phyloP scores from a whole-genome alignment of 2,797 vertebrate genomes.

The Phalanger gymnotis region DNA sequence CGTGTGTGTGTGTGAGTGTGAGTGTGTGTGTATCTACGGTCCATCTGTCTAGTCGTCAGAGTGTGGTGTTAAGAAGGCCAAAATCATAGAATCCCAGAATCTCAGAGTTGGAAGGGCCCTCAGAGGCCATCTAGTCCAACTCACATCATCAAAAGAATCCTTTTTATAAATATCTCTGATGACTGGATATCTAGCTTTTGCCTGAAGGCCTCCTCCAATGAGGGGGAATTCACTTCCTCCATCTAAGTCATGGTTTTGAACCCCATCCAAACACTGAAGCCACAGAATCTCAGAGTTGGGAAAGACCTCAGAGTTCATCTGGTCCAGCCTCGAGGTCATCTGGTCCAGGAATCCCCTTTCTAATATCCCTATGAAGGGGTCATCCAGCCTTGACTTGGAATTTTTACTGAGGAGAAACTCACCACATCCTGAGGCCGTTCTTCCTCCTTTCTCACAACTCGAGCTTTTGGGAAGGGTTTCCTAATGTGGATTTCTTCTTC shows the following conservation, averaged over 20 bases:
- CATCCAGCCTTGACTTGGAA: not conserved
- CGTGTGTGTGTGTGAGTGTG: too few relatives aligned
- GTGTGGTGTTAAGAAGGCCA: not conserved
- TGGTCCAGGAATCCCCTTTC: not conserved
- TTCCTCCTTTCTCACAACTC: not conserved
- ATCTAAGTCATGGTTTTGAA: not conserved
- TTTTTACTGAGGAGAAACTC: not conserved
- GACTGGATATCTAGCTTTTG: not conserved
- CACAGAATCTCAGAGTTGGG: not conserved
- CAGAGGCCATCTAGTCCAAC: not conserved
- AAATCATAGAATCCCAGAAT: not conserved
- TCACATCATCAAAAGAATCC: not conserved
- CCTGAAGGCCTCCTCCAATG: not conserved
- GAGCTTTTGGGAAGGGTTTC: not conserved
- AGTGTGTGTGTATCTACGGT: not conserved
- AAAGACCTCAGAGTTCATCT: not conserved
- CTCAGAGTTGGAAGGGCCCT: not conserved
- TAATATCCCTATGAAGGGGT: not conserved
- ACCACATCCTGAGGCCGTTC: not conserved
- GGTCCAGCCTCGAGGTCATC: not conserved
- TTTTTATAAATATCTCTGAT: not conserved
- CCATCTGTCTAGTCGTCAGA: fast-evolving
- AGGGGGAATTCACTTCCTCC: not conserved
- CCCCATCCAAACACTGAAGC: not conserved
- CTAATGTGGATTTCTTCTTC: not conserved